These are phyloP conservation scores for Delphinus delphis DNA, from an alignment of 2,113 vertebrate genomes.

Conservation along the genomic window DNA sequence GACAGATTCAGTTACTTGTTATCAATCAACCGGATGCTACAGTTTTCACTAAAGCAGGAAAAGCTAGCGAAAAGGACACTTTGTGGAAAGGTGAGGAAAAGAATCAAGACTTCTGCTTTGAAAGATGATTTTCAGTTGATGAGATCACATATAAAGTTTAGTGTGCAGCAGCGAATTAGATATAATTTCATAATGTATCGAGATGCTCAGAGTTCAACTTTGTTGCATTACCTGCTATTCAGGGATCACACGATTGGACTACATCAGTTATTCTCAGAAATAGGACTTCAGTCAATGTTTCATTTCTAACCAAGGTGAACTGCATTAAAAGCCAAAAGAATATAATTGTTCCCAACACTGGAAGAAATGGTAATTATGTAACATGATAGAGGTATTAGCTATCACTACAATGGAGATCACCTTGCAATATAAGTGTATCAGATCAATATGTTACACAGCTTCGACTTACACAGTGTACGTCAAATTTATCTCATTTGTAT, in stretches of 20 bases:
- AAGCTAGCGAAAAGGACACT: too few species aligned
- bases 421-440: too few species aligned
- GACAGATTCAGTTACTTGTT: too few species aligned
- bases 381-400: neutral
- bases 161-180: too few species aligned
- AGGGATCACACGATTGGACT: too few species aligned
- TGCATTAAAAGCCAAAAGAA: neutral
- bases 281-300: neutral
- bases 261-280: neutral
- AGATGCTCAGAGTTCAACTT: too few species aligned
- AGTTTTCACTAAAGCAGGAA: neutral
- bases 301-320: neutral
- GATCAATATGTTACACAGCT: neutral
- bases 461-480: neutral
- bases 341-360: neutral
- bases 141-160: too few species aligned
- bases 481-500: too few species aligned
- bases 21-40: neutral
- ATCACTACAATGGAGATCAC: neutral
- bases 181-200: too few species aligned
- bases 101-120: neutral
- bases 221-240: accelerated
- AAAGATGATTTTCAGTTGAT: neutral
- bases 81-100: neutral
- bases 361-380: neutral